Conservation (phyloP, 2,113 vertebrate species). For the Raja brachyura region DNA sequence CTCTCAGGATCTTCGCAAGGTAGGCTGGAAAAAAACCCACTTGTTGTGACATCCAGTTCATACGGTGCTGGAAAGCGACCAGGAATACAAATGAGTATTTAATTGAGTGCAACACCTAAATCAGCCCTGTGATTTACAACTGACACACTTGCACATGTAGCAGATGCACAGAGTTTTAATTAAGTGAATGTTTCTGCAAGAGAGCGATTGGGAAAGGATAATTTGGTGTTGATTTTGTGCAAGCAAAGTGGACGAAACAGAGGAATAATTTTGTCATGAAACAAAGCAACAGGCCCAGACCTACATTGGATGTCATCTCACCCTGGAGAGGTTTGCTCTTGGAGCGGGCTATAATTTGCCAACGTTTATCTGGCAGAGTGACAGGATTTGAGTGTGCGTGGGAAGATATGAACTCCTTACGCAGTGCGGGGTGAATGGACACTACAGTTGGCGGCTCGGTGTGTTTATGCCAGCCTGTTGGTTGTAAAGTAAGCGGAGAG, state of each 20-base stretch:
- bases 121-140: background rate
- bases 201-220: background rate
- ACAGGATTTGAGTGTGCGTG: background rate
- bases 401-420: background rate
- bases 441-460: background rate
- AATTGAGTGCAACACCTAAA: slow-evolving; percentile 9
- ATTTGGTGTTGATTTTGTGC: background rate
- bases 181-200: background rate
- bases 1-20: background rate
- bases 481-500: background rate
- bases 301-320: background rate
- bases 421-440: background rate
- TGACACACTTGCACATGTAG: slow-evolving; percentile 1
- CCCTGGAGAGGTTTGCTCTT: background rate
- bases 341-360: background rate
- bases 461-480: too few species aligned
- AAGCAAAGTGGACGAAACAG: background rate
- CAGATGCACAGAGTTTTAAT: background rate
- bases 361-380: background rate
- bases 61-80: background rate
- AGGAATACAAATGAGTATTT: slow-evolving; percentile 1
- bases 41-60: background rate
- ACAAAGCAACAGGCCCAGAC: too few species aligned
- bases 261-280: background rate
- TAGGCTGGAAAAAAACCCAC: background rate